Evolutionary conservation across 1,140 invertebrate species (phyloP).

Genomic region (Pemphigus obesinymphae): DNA sequence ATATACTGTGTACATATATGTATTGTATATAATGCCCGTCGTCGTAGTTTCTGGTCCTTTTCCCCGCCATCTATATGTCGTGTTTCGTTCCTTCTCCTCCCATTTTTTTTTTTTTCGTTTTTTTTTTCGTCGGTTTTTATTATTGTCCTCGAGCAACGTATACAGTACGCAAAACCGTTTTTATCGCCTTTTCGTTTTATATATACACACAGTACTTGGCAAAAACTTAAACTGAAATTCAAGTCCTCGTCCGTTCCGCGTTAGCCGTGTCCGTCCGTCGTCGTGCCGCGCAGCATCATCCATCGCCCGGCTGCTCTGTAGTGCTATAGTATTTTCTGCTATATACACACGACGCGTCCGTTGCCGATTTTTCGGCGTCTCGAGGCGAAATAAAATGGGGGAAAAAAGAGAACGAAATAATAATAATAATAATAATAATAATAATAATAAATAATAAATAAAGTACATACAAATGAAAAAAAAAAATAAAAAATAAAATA

Average conservation of each 20-base stretch:
- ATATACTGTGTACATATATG: not conserved
- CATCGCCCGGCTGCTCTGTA: no score
- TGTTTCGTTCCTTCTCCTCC: not conserved
- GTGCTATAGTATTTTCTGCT: not conserved
- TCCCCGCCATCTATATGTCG: not conserved
- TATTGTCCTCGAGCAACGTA: constrained; percentile 8
- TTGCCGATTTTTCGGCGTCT: not conserved
- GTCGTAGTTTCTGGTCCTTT: not conserved
- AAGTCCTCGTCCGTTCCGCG: not conserved
- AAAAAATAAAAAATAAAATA: not conserved
- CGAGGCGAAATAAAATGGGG: not conserved
- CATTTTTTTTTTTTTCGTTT: not conserved
- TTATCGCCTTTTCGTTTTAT: not conserved
- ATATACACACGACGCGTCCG: no score
- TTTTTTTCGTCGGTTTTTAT: no score
- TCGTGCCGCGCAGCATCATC: not conserved
- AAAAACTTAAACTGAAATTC: not conserved
- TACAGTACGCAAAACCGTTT: constrained; percentile 4
- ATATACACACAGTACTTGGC: not conserved
- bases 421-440: no score
- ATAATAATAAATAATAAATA: not conserved
- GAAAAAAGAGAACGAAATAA: not conserved
- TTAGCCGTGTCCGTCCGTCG: not conserved
- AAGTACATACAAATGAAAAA: not conserved
- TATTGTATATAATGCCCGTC: no score